phyloP scores from a whole-genome alignment of 2,113 vertebrate genomes.

The Papio anubis region DNA sequence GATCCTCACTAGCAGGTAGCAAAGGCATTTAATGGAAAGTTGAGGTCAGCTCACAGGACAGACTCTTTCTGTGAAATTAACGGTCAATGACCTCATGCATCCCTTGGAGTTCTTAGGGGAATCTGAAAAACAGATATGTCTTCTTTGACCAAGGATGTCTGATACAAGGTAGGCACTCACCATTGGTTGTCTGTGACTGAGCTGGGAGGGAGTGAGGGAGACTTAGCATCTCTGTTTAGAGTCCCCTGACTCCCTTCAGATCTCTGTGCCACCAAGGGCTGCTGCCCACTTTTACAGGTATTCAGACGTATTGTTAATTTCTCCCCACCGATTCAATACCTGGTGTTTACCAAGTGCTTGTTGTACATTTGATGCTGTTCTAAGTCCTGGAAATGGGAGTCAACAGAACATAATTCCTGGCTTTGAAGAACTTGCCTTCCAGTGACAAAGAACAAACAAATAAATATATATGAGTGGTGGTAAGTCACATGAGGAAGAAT shows the following conservation, averaged over 20 bases:
- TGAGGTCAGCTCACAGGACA: background rate
- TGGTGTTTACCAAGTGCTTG: background rate
- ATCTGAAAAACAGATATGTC: background rate
- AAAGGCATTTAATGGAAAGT: background rate
- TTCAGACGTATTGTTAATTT: background rate
- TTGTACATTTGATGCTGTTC: background rate
- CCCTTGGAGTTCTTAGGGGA: background rate
- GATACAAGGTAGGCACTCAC: rapidly evolving
- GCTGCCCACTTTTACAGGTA: background rate
- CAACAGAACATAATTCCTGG: background rate
- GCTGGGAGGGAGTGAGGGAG: no score
- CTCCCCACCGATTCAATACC: no score
- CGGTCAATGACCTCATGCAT: background rate
- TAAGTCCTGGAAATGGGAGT: background rate
- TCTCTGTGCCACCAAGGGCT: background rate
- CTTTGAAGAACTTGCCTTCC: background rate
- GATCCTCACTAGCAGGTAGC: background rate
- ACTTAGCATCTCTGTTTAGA: background rate
- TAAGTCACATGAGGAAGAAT: background rate
- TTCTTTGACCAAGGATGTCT: background rate
- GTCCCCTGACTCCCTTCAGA: background rate
- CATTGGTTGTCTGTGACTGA: background rate
- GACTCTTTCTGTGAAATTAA: background rate
- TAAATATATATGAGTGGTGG: background rate
- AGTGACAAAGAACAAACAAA: background rate